Evolutionary conservation across 2,113 vertebrate genomes (phyloP), one percentile per base, ranked within the genome.

Genomic region (Megalops atlanticus): DNA sequence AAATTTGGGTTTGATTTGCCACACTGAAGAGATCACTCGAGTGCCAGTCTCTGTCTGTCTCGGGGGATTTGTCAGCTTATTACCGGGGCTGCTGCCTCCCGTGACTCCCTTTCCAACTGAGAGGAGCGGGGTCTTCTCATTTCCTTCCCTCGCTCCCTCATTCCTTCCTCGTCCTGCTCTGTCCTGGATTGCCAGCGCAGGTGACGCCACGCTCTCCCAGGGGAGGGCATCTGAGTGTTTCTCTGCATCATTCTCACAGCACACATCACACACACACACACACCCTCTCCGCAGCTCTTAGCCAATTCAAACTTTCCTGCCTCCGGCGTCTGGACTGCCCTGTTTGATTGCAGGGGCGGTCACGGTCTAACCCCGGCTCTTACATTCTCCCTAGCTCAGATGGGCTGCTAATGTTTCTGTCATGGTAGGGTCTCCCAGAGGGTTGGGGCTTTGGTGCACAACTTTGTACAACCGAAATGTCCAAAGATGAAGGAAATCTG

Each of bases 11-110:
- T 82, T 84, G 85, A 86, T 91, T 92, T 83, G 87, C 83, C 84
- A 91, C 85, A 92, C 90, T 91, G 85, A 90, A 90, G 91, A 90
- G 88, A 91, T 87, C 88, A 90, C 86, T 91, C 85, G 74, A 91
- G 87, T 83, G 85, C 82, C 87, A 88, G 87, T 81, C 41, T 76
- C 52, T 47, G 80, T 78, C 85, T 90, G 89, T 92, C 90, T 91
- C 82, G 86, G 86, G 88, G 89, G 89, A 85, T 89, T 85, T 90
- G 85, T 87, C 82, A 45, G 88, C 84, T 87, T 90, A 90, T 89
- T 90, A 89, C 88, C 87, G n/a, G n/a, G 52, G 52, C 77, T 79
- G 87, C 89, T 88, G 87, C 84, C 88, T 90, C 87, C 88, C 87
- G 39, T 87, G 84, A 84, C 80, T 82, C 86, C 82, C 88, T 84